These are phyloP conservation scores for Styela clava DNA, from an alignment of 23 tunicate species.

Conservation along the genomic window DNA sequence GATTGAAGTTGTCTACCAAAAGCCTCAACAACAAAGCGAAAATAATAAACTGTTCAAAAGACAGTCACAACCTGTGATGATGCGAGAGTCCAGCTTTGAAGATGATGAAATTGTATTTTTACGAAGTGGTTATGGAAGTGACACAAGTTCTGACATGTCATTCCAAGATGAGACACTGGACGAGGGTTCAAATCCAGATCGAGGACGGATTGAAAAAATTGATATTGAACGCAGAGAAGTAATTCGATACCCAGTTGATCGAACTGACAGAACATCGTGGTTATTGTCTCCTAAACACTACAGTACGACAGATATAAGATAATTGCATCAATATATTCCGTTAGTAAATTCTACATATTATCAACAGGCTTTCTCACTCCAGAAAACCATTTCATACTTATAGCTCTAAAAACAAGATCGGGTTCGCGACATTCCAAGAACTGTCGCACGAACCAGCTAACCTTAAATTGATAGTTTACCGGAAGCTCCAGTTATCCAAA, in stretches of 20 bases:
- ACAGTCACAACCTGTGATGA: background rate
- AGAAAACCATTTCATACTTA: too few species aligned
- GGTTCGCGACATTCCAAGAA: too few species aligned
- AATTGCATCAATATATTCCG: too few species aligned
- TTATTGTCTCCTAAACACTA: slow-evolving; percentile 8
- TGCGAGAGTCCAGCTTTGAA: background rate
- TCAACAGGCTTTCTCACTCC: too few species aligned
- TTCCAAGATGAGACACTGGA: background rate
- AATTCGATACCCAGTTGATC: background rate
- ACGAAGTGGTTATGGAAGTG: slow-evolving; percentile 9
- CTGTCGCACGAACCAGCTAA: too few species aligned
- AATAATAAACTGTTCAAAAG: background rate
- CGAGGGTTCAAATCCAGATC: background rate
- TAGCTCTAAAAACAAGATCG: too few species aligned
- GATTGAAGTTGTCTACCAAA: slow-evolving; percentile 9
- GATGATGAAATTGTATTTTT: slow-evolving; percentile 15
- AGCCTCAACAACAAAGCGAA: background rate
- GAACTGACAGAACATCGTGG: slow-evolving; percentile 17
- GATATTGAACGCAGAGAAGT: background rate
- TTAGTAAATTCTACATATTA: too few species aligned
- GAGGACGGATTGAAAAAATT: background rate
- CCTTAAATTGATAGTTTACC: too few species aligned
- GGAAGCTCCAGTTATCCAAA: too few species aligned
- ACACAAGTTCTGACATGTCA: background rate
- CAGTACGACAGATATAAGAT: background rate